phyloP scores from a whole-genome alignment of 2,113 vertebrate genomes.

The Oreochromis aureus region DNA sequence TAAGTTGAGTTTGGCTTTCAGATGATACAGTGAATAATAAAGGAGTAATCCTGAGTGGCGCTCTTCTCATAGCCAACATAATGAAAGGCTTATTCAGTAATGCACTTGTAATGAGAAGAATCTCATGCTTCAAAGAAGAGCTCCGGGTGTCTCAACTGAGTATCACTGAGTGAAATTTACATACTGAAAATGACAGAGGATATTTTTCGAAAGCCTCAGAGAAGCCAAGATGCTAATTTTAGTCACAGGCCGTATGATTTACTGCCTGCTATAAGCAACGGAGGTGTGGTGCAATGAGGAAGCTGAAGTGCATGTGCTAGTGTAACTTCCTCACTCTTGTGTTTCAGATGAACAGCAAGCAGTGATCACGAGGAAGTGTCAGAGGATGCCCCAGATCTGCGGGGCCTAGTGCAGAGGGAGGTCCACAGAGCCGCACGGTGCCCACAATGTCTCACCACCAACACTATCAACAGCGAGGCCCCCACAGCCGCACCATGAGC shows the following conservation, averaged over 20 bases:
- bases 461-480: constrained; percentile 54
- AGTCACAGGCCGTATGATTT: not conserved
- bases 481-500: constrained; percentile 81
- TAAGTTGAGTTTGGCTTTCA: not conserved
- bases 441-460: constrained; percentile 69
- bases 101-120: not conserved
- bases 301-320: not conserved
- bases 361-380: constrained; percentile 31
- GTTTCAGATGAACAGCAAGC: constrained; percentile 51
- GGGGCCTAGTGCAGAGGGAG: constrained; percentile 40
- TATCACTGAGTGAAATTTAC: not conserved
- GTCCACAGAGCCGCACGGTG: constrained; percentile 43
- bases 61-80: not conserved
- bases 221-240: not conserved
- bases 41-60: not conserved
- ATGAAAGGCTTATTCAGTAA: constrained; percentile 21
- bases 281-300: not conserved
- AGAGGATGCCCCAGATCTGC: constrained; percentile 51
- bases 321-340: constrained; percentile 1
- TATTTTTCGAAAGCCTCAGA: not conserved
- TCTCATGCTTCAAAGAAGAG: constrained; percentile 20
- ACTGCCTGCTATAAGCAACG: not conserved
- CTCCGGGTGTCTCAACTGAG: not conserved
- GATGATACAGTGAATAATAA: not conserved
- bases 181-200: not conserved